These are phyloP conservation scores for Pampus argenteus DNA, from an alignment of 2,797 vertebrate genomes.

Conservation along the genomic window DNA sequence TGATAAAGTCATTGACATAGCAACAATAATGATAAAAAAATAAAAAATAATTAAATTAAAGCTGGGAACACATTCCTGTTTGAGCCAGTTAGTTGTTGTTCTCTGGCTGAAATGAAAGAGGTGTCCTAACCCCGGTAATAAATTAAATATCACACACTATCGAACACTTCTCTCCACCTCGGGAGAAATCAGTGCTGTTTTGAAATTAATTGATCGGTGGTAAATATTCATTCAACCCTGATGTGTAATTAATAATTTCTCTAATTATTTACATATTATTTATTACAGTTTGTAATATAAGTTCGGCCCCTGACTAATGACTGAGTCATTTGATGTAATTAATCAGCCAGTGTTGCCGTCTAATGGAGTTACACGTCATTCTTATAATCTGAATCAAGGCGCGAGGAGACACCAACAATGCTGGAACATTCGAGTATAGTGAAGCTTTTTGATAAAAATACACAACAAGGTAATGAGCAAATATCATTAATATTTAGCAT, in stretches of 20 bases:
- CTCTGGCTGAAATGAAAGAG: background rate
- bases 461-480: background rate
- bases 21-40: too few species aligned
- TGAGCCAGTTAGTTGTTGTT: background rate
- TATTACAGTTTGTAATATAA: background rate
- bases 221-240: slow-evolving; percentile 3
- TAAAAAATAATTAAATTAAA: too few species aligned
- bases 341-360: background rate
- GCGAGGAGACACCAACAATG: background rate
- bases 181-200: background rate
- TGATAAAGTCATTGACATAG: too few species aligned
- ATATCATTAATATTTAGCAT: background rate
- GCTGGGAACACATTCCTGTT: background rate
- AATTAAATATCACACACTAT: slow-evolving; percentile 1
- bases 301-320: background rate
- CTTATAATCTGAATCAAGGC: slow-evolving; percentile 1
- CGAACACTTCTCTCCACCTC: background rate
- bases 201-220: background rate
- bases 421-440: background rate
- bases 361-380: slow-evolving; percentile 12
- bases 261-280: background rate
- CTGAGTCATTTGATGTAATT: slow-evolving; percentile 4
- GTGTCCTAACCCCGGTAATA: background rate
- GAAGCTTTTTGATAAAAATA: too few species aligned
- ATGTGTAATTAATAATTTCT: background rate